Conservation (phyloP, 2,113 vertebrate genomes). For the Ictalurus furcatus region DNA sequence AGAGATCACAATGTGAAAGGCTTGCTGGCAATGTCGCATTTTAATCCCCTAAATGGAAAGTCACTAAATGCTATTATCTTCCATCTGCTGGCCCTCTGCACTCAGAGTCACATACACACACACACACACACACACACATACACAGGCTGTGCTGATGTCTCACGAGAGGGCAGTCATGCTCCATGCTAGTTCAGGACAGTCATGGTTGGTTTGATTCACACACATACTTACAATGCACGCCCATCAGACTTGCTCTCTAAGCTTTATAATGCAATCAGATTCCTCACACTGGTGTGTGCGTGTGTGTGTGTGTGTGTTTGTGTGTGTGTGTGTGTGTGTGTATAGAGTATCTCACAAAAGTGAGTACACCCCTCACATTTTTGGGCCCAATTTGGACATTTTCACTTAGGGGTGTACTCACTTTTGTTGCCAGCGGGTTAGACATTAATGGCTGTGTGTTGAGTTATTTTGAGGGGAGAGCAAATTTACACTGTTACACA, state of each 20-base stretch:
- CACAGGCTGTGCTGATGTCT: conserved; percentile 5
- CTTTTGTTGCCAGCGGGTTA: too few species aligned
- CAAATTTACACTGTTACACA: too few species aligned
- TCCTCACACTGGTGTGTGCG: neutral
- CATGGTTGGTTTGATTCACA: neutral
- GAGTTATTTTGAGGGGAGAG: too few species aligned
- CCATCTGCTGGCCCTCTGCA: conserved; percentile 60
- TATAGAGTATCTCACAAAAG: too few species aligned
- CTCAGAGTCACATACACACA: conserved; percentile 20
- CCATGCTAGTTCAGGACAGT: neutral
- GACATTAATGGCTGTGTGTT: too few species aligned
- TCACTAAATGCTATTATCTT: conserved; percentile 63
- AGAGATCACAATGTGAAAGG: conserved; percentile 55
- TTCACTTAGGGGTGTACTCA: too few species aligned
- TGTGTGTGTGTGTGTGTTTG: neutral
- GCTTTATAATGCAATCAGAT: neutral
- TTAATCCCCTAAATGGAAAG: conserved; percentile 66
- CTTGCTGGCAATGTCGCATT: conserved; percentile 52
- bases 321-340: neutral
- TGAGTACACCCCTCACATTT: too few species aligned
- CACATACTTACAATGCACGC: neutral
- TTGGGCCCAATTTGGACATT: too few species aligned
- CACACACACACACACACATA: neutral
- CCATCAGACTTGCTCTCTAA: neutral
- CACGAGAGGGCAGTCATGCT: conserved; percentile 45